Base-by-base conservation (phyloP, 2,113 vertebrate genomes). In the Heterochromis multidens region DNA sequence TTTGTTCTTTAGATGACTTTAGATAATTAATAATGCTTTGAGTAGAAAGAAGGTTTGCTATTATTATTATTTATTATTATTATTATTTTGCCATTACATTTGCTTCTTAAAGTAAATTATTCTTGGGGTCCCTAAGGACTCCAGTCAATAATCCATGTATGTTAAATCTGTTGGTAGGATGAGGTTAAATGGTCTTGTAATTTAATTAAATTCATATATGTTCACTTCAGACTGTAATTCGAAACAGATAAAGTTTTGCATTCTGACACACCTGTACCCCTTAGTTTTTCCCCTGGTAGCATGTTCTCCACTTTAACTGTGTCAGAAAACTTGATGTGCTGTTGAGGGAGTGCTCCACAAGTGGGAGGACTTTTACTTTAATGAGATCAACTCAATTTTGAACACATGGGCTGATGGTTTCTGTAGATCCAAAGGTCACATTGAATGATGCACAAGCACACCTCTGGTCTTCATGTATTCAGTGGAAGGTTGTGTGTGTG, bases 371-470 rank as follows among this genome's bases (percentile, higher is more conserved):
- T 80, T 27, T 33, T n/a, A 7, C 81, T 90, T 60, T 88, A 84
- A 87, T 85, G 83, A 84, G 85, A 89, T 89, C 40, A 90, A 77
- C 77, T 83, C 61, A 79, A 82, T 92, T 84, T 89, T 81, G 60
- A 85, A 70, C 83, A 86, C 52, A 37, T 57, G 40, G 25, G 49
- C 65, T 52, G 84, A 77, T 1, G 27, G 31, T 78, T 77, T 77
- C 57, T 76, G 40, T 40, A 72, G 40, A 83, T 56, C 23, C 77
- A 85, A 84, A 87, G 87, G 87, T 89, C 88, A 85, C 3, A 1
- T n/a, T 82, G 62, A 83, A 60, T 35, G 82, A 84, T 83, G 67
- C 76, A 57, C 23, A 33, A 62, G 49, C 70, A 79, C 76, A 62
- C 76, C 60, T 16, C 23, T 37, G 43, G 56, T 14, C 33, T 72